Conservation (phyloP, 2,113 vertebrate genomes). For the Rhinogobius similis region DNA sequence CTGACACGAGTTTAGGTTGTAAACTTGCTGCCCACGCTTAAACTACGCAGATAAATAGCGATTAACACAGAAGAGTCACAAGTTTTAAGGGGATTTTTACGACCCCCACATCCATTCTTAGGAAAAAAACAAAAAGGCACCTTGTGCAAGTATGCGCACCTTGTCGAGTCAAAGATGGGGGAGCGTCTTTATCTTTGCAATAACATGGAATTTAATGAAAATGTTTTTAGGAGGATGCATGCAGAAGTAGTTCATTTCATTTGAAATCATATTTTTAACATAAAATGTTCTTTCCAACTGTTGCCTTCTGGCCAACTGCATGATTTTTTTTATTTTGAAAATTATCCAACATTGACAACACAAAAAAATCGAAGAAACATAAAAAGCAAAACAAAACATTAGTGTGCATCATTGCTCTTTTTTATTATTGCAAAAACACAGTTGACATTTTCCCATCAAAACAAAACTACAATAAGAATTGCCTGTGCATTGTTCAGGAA, state of each 20-base stretch:
- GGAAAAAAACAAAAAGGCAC: neutral
- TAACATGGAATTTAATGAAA: too few relatives aligned
- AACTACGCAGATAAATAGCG: conserved; percentile 6
- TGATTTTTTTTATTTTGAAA: too few relatives aligned
- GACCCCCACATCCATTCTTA: conserved; percentile 28
- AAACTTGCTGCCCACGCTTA: conserved; percentile 52
- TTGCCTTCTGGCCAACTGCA: too few relatives aligned
- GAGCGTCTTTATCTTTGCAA: too few relatives aligned
- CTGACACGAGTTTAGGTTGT: conserved; percentile 40
- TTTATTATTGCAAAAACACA: conserved; percentile 44
- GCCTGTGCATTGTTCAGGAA: conserved; percentile 41
- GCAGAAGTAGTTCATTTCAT: too few relatives aligned
- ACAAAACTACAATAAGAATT: conserved; percentile 40
- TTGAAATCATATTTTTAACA: too few relatives aligned
- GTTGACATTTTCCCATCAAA: neutral
- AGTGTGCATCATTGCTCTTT: conserved; percentile 17
- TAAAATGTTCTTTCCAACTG: too few relatives aligned
- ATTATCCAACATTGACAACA: neutral
- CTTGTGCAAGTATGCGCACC: neutral
- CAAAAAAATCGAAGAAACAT: conserved; percentile 2
- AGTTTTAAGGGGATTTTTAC: conserved; percentile 63
- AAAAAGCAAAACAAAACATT: neutral
- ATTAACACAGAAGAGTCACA: conserved; percentile 55
- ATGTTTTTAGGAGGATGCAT: too few relatives aligned
- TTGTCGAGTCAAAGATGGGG: too few relatives aligned